Conservation (phyloP, 1,140 invertebrate species). For the Andricus grossulariae region DNA sequence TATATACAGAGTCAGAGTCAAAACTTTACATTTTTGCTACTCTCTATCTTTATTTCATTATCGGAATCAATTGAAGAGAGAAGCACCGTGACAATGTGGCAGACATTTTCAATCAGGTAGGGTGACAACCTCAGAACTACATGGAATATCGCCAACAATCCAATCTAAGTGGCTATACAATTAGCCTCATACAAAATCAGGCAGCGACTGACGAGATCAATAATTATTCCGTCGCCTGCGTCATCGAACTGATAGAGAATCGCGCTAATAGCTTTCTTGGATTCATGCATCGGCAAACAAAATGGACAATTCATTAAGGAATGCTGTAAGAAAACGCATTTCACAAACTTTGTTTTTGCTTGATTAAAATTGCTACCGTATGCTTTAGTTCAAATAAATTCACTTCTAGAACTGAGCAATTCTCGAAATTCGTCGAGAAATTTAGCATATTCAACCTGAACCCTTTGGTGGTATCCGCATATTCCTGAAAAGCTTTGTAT, state of each 20-base stretch:
- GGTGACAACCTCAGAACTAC: not conserved
- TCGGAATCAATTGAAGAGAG: too few relatives aligned
- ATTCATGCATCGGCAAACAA: not conserved
- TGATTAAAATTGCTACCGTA: not conserved
- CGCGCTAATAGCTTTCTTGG: not conserved
- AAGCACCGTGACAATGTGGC: slow-evolving; percentile 22
- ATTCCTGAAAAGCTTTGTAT: slow-evolving; percentile 21
- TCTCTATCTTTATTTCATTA: too few relatives aligned
- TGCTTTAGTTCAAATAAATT: not conserved
- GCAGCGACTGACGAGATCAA: not conserved
- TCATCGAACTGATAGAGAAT: slow-evolving; percentile 16
- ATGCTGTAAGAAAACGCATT: not conserved
- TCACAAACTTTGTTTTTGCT: not conserved
- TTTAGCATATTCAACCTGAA: not conserved
- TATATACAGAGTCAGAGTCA: too few relatives aligned
- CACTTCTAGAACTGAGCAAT: not conserved
- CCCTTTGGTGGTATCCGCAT: not conserved
- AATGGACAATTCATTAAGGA: not conserved
- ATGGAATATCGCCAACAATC: not conserved
- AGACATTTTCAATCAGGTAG: not conserved
- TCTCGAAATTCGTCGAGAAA: not conserved
- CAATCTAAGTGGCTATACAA: not conserved
- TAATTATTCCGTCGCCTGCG: not conserved
- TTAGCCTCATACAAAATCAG: not conserved
- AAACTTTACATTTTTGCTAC: too few relatives aligned